Evolutionary conservation across 2,888 invertebrate species (phyloP), one percentile per base, ranked within the genome.

Genomic region (Tiliacea aurago): DNA sequence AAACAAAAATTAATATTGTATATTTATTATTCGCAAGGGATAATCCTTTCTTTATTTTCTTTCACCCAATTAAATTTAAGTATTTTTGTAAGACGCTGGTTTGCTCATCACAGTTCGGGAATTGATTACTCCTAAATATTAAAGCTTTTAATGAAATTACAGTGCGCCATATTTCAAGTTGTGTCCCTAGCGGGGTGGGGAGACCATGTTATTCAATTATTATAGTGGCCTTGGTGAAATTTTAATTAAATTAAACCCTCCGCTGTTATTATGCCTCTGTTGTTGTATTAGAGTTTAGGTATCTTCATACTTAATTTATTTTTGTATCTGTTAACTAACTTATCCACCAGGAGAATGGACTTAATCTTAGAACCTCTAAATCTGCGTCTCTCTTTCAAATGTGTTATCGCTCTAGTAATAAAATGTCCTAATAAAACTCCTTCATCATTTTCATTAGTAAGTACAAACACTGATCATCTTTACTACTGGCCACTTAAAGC

Each of bases 111-210:
- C 7, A 41, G 28, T 77, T 58, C 20, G 33, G 20, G 15, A 71
- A 78, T 71, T 77, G 63, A 79, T 69, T 62, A 69, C 45, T 66
- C 43, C 47, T 73, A 47, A 75, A 64, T 70, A 64, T 72, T 62
- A 76, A 70, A 59, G 63, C 64, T 76, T 78, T 84, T 83, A 83
- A 73, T 78, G 69, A 72, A 82, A 80, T 84, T 77, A 84, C 65
- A 77, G 76, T 81, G 41, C 47, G 65, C 53, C 68, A 78, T 84
- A 80, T 76, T 83, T 80, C 56, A 79, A 62, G 65, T 65, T 69
- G 45, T 74, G 61, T 76, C 83, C 80, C 83, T 76, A 70, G 72
- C 64, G 78, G 66, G 45, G 55, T 53, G 58, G 53, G 53, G 11
- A 65, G 59, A 75, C 65, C 69, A 71, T 82, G 79, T 75, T 82